Evolutionary conservation across 2,888 invertebrate genomes (phyloP), one percentile per base, ranked within the genome.

Genomic region (Coecobrya sp.): DNA sequence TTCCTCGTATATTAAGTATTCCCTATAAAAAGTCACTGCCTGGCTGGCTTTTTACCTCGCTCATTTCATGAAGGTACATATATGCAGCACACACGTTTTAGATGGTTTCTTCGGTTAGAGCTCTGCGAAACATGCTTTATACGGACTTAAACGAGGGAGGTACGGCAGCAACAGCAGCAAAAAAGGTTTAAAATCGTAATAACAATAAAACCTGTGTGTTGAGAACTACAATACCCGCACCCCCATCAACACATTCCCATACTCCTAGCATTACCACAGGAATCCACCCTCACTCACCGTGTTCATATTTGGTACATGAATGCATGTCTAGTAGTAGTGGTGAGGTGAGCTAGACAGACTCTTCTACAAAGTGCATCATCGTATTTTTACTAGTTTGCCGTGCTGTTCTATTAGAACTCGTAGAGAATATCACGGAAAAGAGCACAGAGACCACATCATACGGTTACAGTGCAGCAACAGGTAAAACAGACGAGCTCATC

Each of bases 191-290:
- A 88, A 88, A 62, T 49, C 68, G 25, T 42, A 76, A 70, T 70
- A 36, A 36, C 36, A 36, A 70, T 70, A 70, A 70, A 70, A 70
- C 70, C 70, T 70, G 65, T 65, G 59, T 27, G 59, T 27, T 62
- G 45, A 87, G 49, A 70, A 4, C 52, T 55, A 70, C 13, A 30
- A 86, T 86, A 86, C 52, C 86, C 73, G 89, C 82, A 89, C 89
- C 89, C 82, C 89, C 89, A 89, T 89, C 88, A 88, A 79, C 88
- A 88, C 88, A 88, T 85, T 36, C 27, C 30, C 68, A 27, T 19
- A 52, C 42, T 49, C 13, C 70, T 36, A 70, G 36, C 27, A 42
- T 70, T 36, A 70, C 70, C n/a, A 70, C 70, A 30, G 70, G 70
- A 49, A 70, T 89, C 79, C 79, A 88, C 87, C 82, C 89, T 89